phyloP scores from a whole-genome alignment of 2,797 vertebrate genomes.

The Menidia menidia region DNA sequence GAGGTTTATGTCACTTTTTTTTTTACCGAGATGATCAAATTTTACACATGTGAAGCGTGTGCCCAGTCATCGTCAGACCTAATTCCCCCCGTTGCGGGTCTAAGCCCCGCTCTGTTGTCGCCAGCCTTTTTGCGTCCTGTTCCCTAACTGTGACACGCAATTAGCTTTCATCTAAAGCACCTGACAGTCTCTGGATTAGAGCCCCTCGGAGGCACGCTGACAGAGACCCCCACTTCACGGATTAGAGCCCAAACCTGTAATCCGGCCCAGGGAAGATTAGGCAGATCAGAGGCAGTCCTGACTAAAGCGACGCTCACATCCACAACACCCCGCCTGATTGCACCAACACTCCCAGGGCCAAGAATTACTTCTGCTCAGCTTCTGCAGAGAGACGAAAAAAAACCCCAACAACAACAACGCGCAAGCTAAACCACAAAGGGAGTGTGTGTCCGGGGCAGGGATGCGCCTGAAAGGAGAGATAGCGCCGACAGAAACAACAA shows the following conservation, averaged over 20 bases:
- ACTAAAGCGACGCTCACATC: conserved; percentile 73
- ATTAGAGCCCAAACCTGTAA: conserved; percentile 82
- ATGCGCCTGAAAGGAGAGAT: conserved; percentile 51
- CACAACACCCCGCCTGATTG: conserved; percentile 67
- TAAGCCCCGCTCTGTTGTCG: conserved; percentile 56
- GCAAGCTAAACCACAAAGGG: conserved; percentile 50
- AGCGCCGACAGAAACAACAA: conserved; percentile 49
- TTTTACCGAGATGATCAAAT: conserved; percentile 41
- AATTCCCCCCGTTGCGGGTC: conserved; percentile 51
- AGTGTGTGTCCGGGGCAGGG: conserved; percentile 33
- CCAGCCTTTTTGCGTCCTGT: conserved; percentile 31
- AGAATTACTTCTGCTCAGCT: conserved; percentile 66
- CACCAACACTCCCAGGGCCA: conserved; percentile 64
- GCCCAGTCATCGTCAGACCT: conserved; percentile 40
- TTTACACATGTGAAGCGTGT: conserved; percentile 34
- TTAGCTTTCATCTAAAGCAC: conserved; percentile 81
- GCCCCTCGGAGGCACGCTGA: conserved; percentile 63
- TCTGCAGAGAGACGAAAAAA: not conserved
- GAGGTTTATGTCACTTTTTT: conserved; percentile 30
- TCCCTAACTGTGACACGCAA: conserved; percentile 76
- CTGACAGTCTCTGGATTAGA: conserved; percentile 78
- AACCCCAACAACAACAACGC: conserved; percentile 28
- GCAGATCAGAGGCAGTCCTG: conserved; percentile 78
- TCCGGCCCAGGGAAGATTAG: conserved; percentile 76
- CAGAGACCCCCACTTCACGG: conserved; percentile 74